Base-by-base conservation (phyloP, 92 coral and sea anemone species). In the Hydrozoanthus gracilis region DNA sequence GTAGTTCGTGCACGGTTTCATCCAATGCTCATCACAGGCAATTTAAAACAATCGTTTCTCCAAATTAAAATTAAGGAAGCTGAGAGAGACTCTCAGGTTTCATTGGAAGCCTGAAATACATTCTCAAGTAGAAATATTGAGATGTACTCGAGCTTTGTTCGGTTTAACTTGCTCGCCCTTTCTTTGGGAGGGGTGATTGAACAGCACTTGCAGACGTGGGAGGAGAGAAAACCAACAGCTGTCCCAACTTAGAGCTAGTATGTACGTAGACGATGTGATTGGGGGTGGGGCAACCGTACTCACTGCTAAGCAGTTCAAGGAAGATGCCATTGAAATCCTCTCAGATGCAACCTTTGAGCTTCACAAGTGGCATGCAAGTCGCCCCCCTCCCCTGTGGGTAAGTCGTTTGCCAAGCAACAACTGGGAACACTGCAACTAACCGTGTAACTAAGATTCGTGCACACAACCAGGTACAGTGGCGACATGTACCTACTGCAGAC, bases 51-150 rank as follows among this genome's bases (percentile, higher is more conserved):
- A 83, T 79, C 70, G 3, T 83, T 83, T 44, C 54, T 83, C 71
- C 87, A 83, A 83, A 79, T 83, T 8, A 78, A 79, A n/a, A 83
- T 83, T 13, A 83, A 83, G 71, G 87, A 83, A 72, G 77, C 45
- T 52, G 79, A 20, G 87, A 83, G 72, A 67, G 72, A 83, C 45
- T 62, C 69, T 48, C 13, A 83, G 88, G 61, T 85, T 85, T 61
- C 82, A 73, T 27, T 84, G 88, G 82, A 84, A 72, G 62, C 20
- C 48, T 13, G 76, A 58, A 15, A 56, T 13, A 73, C 75, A 74
- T 54, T 60, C 82, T 3, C 73, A 85, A 13, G 62, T 85, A 16
- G 88, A 85, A 58, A 72, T 79, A 6, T 84, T 73, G 61, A 27
- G 88, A 58, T 73, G 60, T 14, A 84, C 82, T 16, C 14, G 82